Percentiles rank a stretch among this genome's conserved stretches.
These are phyloP conservation scores for Edolisoma coerulescens DNA, from an alignment of 2,113 vertebrate genomes.

Conservation along the genomic window DNA sequence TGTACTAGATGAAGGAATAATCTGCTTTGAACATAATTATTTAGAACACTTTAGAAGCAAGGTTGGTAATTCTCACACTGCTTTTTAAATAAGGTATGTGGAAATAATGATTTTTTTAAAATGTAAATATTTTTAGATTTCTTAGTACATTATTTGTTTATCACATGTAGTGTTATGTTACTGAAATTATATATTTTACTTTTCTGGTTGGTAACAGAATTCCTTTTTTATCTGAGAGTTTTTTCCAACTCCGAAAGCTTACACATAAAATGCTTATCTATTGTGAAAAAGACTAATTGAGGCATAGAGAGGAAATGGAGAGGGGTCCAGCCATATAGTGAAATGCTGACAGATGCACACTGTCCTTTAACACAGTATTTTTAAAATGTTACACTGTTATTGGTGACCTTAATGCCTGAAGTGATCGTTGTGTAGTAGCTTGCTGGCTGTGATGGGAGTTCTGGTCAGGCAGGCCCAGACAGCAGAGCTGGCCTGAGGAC, in stretches of 20 bases:
- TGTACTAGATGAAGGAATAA: not conserved
- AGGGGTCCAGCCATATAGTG: not conserved
- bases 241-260: not conserved
- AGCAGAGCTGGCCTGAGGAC: not conserved
- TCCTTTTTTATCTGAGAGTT: not conserved
- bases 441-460: not conserved
- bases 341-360: not conserved
- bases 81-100: not conserved
- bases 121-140: not conserved
- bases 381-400: not conserved
- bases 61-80: not conserved
- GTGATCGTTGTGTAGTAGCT: not conserved
- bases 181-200: not conserved
- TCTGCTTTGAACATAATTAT: not conserved
- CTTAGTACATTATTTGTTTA: not conserved
- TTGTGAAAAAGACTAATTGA: not conserved
- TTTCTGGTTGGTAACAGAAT: not conserved
- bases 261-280: not conserved
- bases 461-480: not conserved
- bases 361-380: not conserved
- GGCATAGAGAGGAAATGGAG: not conserved
- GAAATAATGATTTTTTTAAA: not conserved
- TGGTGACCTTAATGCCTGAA: not conserved
- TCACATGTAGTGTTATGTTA: not conserved
- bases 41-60: not conserved